phyloP scores from a whole-genome alignment of 2,113 vertebrate genomes.

The Nothoprocta pentlandii region DNA sequence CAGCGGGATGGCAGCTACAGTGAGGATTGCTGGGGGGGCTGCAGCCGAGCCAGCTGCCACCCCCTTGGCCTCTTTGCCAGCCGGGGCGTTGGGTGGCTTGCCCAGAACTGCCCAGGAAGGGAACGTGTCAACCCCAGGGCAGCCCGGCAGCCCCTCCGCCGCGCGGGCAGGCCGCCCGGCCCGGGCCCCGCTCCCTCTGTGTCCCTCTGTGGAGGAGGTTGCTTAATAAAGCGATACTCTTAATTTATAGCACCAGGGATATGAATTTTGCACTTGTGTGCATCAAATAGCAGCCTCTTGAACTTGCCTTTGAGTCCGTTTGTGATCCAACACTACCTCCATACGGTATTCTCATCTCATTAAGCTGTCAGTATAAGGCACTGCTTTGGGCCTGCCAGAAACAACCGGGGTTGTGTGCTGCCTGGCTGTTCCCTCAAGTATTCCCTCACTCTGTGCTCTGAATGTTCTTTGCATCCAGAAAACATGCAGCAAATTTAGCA shows the following conservation, averaged over 20 bases:
- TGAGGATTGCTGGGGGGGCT: no score
- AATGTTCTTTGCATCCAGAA: not conserved
- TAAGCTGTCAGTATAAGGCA: not conserved
- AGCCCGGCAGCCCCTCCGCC: no score
- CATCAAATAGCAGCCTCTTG: not conserved
- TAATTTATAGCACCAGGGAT: not conserved
- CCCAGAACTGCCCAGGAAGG: no score
- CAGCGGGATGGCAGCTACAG: no score
- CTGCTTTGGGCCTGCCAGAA: not conserved
- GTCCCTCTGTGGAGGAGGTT: not conserved
- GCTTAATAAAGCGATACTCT: not conserved
- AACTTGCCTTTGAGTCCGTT: not conserved
- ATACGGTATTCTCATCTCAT: not conserved
- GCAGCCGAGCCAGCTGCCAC: no score
- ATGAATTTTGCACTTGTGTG: not conserved
- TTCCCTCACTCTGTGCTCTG: not conserved
- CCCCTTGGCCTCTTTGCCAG: no score
- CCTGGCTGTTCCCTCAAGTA: not conserved
- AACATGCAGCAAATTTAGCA: not conserved
- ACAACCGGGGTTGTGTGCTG: fast-evolving
- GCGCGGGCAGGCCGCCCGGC: no score
- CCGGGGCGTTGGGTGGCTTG: no score
- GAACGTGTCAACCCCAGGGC: no score
- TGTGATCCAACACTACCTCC: not conserved
- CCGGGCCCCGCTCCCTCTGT: no score